Evolutionary conservation across 2,888 invertebrate genomes (phyloP).

Genomic region (Cephus spinipes): DNA sequence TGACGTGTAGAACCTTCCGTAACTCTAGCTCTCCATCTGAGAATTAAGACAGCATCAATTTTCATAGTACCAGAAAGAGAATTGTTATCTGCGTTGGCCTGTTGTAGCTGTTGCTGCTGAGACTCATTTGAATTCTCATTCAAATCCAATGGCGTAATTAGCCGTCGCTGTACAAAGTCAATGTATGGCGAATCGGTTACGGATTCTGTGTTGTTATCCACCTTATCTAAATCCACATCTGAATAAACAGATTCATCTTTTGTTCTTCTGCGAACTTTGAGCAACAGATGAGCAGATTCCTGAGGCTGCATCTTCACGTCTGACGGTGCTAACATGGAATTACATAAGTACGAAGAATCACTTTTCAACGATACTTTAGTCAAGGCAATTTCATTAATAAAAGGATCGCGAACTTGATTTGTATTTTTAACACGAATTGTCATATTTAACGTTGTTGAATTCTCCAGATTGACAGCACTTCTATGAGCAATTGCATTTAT

Average conservation of each 20-base stretch:
- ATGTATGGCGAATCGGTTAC: constrained; percentile 62
- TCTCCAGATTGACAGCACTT: constrained; percentile 65
- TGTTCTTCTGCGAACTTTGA: constrained; percentile 65
- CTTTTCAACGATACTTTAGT: constrained; percentile 74
- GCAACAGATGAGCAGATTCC: constrained; percentile 69
- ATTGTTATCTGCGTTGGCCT: constrained; percentile 33
- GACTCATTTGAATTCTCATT: constrained; percentile 40
- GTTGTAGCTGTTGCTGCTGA: constrained; percentile 35
- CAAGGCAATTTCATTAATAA: constrained; percentile 70
- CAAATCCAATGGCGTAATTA: constrained; percentile 50
- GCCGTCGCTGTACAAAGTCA: constrained; percentile 67
- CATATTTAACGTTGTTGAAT: constrained; percentile 72
- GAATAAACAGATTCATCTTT: constrained; percentile 53
- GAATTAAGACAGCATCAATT: constrained; percentile 59
- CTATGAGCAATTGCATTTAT: constrained; percentile 70
- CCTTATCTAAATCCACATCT: constrained; percentile 55
- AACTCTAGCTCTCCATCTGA: constrained; percentile 70
- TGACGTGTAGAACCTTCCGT: constrained; percentile 70
- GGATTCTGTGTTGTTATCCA: constrained; percentile 42
- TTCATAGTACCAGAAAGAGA: constrained; percentile 43
- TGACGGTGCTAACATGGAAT: constrained; percentile 57
- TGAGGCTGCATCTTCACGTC: constrained; percentile 68
- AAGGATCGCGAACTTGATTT: constrained; percentile 73
- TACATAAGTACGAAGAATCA: constrained; percentile 72
- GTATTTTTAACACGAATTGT: constrained; percentile 79